phyloP scores from a whole-genome alignment of 2,113 vertebrate genomes.

The Pterocles burchelli region DNA sequence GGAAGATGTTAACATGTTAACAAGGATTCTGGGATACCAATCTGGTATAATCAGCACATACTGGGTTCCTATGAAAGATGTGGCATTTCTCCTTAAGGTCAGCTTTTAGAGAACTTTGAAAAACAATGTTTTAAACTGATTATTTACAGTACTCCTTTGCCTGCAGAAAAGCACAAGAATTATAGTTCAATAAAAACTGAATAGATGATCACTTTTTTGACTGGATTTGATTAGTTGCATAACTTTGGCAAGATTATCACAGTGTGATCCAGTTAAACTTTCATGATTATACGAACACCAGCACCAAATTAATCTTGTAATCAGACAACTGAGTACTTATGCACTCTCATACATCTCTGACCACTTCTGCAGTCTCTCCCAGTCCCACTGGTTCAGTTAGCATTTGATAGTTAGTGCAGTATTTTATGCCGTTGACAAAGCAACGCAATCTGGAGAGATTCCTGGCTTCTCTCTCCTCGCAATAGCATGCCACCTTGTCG shows the following conservation, averaged over 20 bases:
- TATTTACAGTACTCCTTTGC: constrained; percentile 60
- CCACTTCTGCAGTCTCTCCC: not conserved
- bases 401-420: not conserved
- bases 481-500: constrained; percentile 21
- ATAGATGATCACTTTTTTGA: constrained; percentile 48
- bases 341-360: not conserved
- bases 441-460: not conserved
- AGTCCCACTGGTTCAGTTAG: not conserved
- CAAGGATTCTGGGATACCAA: constrained; percentile 63
- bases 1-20: constrained; percentile 49
- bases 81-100: constrained; percentile 59
- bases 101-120: constrained; percentile 66
- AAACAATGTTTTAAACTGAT: constrained; percentile 56
- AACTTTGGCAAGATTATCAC: constrained; percentile 72
- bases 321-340: constrained; percentile 2
- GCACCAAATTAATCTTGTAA: constrained; percentile 50
- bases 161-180: constrained; percentile 50
- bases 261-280: constrained; percentile 57
- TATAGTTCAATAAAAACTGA: constrained; percentile 64
- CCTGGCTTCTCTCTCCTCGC: not conserved
- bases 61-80: constrained; percentile 69
- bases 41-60: constrained; percentile 65
- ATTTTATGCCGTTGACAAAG: not conserved
- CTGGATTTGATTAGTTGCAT: constrained; percentile 72
- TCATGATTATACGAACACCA: constrained; percentile 59